Evolutionary conservation across 2,113 vertebrate species (phyloP), one percentile per base, ranked within the genome.

Genomic region (Accipiter cooperii): DNA sequence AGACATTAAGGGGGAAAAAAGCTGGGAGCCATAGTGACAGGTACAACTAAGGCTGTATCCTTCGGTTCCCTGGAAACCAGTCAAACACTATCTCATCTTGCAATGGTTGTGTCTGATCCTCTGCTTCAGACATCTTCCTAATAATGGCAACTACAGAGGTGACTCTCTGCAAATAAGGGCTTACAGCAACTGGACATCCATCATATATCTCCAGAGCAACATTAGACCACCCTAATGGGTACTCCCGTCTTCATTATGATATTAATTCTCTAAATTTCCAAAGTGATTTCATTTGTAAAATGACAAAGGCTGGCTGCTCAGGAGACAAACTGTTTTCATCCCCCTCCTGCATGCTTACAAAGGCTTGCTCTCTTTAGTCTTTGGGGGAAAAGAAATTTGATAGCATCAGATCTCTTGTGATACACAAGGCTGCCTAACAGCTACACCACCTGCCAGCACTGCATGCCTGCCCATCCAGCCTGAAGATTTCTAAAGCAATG

Each of bases 161-260:
- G 99, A 99, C 99, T 98, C 98, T 98, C 98, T 98, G 98, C 99
- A 99, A 99, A 99, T 99, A 99, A 99, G 99, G 98, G 98, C 98
- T 98, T 98, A 96, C 98, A 99, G 98, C 98, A 98, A 98, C 99
- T 96, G 98, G 99, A 98, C 99, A 99, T 99, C 99, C 98, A 99
- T 99, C 99, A 98, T 97, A 98, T 98, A 98, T 98, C 99, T 99
- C 99, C 98, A 98, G 99, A 99, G 99, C 98, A 98, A 98, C 99
- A 99, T 99, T 99, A 99, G 98, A 98, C 98, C 98, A 98, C 98
- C 98, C 98, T 99, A 99, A 99, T 99, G 98, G 99, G 98, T 98
- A 98, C 98, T 98, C 98, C 90, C 96, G 97, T 98, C 99, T 99
- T 99, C 99, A 99, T 99, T 99, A 99, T 98, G 99, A 98, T 99